Percentiles rank a stretch among this genome's conserved stretches.
Evolutionary conservation across 2,888 invertebrate genomes (phyloP).

Genomic region (Mellilla xanthometata): DNA sequence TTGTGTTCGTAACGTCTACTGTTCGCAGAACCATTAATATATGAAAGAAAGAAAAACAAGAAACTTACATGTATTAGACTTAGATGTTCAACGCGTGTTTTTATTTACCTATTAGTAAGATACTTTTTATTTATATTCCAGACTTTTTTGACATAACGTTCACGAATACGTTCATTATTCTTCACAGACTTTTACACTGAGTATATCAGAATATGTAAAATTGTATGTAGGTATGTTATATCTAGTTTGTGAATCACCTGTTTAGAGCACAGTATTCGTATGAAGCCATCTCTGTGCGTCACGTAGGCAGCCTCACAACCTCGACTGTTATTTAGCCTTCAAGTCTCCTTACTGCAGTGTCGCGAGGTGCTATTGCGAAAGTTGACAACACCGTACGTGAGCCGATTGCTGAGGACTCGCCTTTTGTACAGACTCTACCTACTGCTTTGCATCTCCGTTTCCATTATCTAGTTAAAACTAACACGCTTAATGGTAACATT

Average conservation of each 20-base stretch:
- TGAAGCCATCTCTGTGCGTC: conserved; percentile 38
- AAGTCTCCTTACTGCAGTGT: conserved; percentile 65
- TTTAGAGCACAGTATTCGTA: conserved; percentile 17
- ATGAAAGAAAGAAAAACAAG: too few species aligned
- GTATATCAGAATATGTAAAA: too few species aligned
- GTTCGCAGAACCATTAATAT: too few species aligned
- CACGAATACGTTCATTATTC: too few species aligned
- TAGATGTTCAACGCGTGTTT: too few species aligned
- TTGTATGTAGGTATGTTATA: too few species aligned
- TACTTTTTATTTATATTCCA: too few species aligned
- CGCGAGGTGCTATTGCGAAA: conserved; percentile 78
- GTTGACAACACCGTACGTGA: conserved; percentile 76
- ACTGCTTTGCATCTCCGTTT: conserved; percentile 58
- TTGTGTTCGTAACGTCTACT: too few species aligned
- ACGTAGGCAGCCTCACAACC: conserved; percentile 54
- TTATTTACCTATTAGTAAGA: too few species aligned
- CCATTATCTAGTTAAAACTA: conserved; percentile 44
- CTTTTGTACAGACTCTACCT: conserved; percentile 42
- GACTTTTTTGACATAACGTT: too few species aligned
- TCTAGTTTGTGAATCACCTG: conserved; percentile 5
- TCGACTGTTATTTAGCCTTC: conserved; percentile 68
- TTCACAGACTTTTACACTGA: too few species aligned
- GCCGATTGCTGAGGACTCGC: conserved; percentile 60
- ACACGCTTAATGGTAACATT: conserved; percentile 34
- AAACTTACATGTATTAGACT: too few species aligned